Percentiles rank a stretch among this genome's conserved stretches.
These are phyloP conservation scores for Elephantulus edwardii DNA, from an alignment of 2,113 vertebrate genomes.

Conservation along the genomic window DNA sequence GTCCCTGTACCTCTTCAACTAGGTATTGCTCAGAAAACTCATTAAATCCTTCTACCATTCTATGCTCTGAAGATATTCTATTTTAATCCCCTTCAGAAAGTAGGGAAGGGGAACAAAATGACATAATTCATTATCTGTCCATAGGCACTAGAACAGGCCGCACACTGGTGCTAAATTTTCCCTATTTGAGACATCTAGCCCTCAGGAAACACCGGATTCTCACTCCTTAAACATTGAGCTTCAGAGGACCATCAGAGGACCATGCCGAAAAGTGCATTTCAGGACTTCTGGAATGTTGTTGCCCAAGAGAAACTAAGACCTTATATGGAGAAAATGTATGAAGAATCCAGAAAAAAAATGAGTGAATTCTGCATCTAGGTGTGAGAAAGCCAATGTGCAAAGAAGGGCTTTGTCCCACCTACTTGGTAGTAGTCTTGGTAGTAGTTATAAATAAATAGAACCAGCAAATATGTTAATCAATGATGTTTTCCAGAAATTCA, in stretches of 20 bases:
- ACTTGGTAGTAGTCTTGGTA: not conserved
- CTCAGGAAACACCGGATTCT: not conserved
- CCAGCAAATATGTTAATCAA: constrained; percentile 32
- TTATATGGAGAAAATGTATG: not conserved
- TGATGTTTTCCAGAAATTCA: constrained; percentile 54
- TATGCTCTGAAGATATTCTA: constrained; percentile 12
- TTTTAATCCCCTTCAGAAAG: constrained; percentile 4
- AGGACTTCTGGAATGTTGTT: not conserved
- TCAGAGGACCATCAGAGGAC: not conserved
- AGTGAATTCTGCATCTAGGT: not conserved
- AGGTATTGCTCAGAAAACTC: not conserved
- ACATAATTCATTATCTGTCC: constrained; percentile 21
- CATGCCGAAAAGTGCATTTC: not conserved
- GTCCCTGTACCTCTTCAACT: not conserved
- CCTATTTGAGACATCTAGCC: not conserved
- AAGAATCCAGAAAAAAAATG: not conserved
- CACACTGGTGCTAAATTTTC: not conserved
- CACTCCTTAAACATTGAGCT: not conserved
- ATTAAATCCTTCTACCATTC: not conserved
- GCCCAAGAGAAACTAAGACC: not conserved
- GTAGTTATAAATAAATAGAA: not conserved
- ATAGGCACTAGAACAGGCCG: not conserved
- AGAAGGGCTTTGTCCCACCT: not conserved
- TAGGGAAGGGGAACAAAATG: constrained; percentile 35
- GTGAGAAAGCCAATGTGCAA: not conserved